phyloP scores from a whole-genome alignment of 2,113 vertebrate genomes.

The Ramphastos sulfuratus region DNA sequence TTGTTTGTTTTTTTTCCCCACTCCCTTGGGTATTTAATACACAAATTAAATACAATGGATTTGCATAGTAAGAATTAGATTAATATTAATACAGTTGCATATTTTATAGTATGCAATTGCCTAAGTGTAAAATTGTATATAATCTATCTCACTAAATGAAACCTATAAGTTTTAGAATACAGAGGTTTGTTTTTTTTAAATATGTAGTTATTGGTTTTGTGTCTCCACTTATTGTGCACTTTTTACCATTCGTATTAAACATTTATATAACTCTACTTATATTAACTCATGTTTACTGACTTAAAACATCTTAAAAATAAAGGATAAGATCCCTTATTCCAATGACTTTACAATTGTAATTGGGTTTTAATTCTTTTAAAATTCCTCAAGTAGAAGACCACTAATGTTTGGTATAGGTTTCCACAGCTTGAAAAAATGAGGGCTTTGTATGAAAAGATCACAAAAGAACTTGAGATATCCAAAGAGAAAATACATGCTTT shows the following conservation, averaged over 20 bases:
- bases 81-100: neutral
- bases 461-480: constrained; percentile 69
- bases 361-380: neutral
- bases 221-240: neutral
- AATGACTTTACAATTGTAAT: neutral
- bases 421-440: constrained; percentile 70
- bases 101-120: neutral
- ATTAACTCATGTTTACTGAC: neutral
- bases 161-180: neutral
- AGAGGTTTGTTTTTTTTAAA: neutral
- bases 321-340: neutral
- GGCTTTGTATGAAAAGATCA: constrained; percentile 65
- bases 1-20: neutral
- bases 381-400: fast-evolving
- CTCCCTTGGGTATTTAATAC: neutral
- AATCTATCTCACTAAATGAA: neutral
- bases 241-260: neutral
- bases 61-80: neutral
- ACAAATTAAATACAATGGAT: neutral
- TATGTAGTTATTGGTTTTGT: neutral
- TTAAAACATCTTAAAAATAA: neutral
- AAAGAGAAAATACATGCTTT: constrained; percentile 67
- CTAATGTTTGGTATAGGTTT: neutral
- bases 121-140: neutral
- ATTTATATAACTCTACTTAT: neutral